These are phyloP conservation scores for Sitobion miscanthi DNA, from an alignment of 1,140 invertebrate species.

Conservation along the genomic window DNA sequence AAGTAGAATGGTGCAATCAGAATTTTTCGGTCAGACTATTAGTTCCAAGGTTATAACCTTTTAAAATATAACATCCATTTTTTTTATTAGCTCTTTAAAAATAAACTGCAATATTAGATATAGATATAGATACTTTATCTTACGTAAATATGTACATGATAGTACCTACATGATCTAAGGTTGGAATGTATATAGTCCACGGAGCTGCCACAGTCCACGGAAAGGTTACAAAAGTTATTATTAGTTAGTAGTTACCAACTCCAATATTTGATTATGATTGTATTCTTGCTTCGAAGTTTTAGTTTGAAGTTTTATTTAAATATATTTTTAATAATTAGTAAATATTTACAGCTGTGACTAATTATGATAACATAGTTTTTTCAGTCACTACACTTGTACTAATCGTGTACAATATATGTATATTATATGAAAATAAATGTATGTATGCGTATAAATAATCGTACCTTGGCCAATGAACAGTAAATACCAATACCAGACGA, in stretches of 20 bases:
- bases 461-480: neutral
- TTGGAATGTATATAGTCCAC: neutral
- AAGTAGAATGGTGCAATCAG: no score
- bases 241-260: neutral
- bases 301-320: neutral
- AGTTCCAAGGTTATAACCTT: neutral
- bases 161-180: neutral
- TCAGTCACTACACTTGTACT: no score
- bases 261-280: neutral
- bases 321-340: neutral
- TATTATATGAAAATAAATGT: neutral
- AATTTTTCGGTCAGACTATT: no score
- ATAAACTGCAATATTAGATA: neutral
- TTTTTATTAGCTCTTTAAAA: neutral
- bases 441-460: neutral
- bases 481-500: no score
- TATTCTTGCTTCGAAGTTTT: neutral
- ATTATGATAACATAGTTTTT: neutral
- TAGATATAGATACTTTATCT: neutral
- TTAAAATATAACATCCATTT: neutral
- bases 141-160: neutral
- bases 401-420: no score
- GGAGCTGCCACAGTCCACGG: neutral
- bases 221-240: neutral
- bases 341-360: neutral